Evolutionary conservation across 2,888 invertebrate species (phyloP).

Genomic region (Eilema caniola): DNA sequence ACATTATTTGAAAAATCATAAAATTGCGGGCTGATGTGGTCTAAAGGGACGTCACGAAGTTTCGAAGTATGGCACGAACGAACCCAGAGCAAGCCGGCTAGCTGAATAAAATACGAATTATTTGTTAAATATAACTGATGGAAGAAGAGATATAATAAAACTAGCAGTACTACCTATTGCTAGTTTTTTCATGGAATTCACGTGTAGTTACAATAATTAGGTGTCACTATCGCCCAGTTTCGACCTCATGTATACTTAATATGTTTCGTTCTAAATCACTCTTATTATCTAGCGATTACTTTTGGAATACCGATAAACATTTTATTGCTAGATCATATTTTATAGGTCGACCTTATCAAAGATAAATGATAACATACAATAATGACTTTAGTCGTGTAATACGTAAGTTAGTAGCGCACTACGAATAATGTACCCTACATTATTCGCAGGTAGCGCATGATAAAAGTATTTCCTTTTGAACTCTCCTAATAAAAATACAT

Average conservation of each 20-base stretch:
- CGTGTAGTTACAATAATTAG: background rate
- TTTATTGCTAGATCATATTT: constrained; percentile 37
- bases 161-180: background rate
- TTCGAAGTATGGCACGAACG: no score
- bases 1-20: no score
- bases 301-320: constrained; percentile 40
- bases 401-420: no score
- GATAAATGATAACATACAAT: constrained; percentile 61
- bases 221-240: background rate
- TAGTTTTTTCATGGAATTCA: background rate
- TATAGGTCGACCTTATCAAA: constrained; percentile 50
- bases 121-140: no score
- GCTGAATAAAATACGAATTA: no score
- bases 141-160: no score
- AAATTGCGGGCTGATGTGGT: no score
- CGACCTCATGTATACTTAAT: constrained; percentile 11
- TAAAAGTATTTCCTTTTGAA: constrained; percentile 19
- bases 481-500: background rate
- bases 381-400: constrained; percentile 54
- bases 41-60: no score
- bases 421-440: no score
- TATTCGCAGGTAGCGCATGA: constrained; percentile 50
- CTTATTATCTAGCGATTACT: constrained; percentile 50
- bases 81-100: no score
- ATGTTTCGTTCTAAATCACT: constrained; percentile 44